Evolutionary conservation across 1,140 invertebrate genomes (phyloP), one percentile per base, ranked within the genome.

Genomic region (Plectrocnemia conspersa): DNA sequence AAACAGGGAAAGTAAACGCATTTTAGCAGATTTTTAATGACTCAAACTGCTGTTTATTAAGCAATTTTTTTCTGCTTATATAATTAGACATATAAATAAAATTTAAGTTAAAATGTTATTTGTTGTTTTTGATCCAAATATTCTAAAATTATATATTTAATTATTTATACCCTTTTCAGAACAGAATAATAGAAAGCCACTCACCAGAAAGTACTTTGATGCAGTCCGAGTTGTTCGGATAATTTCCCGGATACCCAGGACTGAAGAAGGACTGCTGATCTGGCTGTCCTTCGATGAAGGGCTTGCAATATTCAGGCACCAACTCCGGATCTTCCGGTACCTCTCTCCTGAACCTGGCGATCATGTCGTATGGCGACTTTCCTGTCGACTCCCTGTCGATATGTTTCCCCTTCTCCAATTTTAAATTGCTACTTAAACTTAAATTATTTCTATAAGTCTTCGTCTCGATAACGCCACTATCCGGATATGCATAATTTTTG

Each of bases 181-280:
- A 29, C n/a, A 29, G 27, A 7, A n/a, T 7, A 29, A 29, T 29
- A n/a, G n/a, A n/a, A 29, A 7, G n/a, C n/a, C 6, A 47, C 76
- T 77, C 69, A 89, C 87, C 86, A 75, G 78, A 76, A 46, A 90
- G 76, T 18, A 84, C 73, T 36, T 78, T 76, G 38, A 82, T 77
- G 64, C 88, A 90, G 56, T 86, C 81, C 0, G 82, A 81, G 33
- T 80, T 77, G 62, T 84, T 84, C 2, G 83, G 82, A 72, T 90
- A 90, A 38, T 78, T 74, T 4, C 75, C 71, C 1, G 86, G 86
- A 70, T 84, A 88, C 53, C 80, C 78, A 0, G 88, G 88, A 54
- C 84, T 86, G 65, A 82, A 88, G 64, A 89, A 86, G 65, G 86
- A 84, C 29, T 71, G 73, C 58, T 77, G 76, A 9, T 64, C 64